These are phyloP conservation scores for Danaus chrysippus DNA, from an alignment of 2,888 invertebrate species.

Conservation along the genomic window DNA sequence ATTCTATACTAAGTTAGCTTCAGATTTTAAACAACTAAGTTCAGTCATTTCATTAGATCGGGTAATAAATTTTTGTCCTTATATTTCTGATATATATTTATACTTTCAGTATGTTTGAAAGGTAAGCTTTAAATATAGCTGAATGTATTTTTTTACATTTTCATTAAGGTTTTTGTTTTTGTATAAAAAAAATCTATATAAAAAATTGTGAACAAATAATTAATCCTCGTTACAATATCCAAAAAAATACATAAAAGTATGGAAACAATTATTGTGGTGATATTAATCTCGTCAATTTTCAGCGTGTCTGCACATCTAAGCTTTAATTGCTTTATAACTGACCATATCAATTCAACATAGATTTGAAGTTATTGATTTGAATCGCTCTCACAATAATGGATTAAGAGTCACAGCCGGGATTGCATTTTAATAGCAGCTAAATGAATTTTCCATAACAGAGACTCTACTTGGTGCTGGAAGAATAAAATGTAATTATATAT, in stretches of 20 bases:
- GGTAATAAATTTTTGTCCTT: too few species aligned
- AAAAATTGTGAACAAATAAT: background rate
- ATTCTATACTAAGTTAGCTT: too few species aligned
- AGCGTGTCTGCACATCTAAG: slow-evolving; percentile 33
- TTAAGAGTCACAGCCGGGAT: background rate
- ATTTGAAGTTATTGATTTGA: slow-evolving; percentile 64
- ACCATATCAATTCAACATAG: slow-evolving; percentile 61
- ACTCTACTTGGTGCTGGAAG: too few species aligned
- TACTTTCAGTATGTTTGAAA: too few species aligned
- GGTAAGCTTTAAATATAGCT: too few species aligned
- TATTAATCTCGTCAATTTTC: slow-evolving; percentile 14
- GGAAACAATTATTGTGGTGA: background rate
- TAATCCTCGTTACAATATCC: background rate
- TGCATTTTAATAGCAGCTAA: background rate
- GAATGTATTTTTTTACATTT: too few species aligned
- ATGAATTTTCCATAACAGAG: too few species aligned
- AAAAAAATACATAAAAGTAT: slow-evolving; percentile 4
- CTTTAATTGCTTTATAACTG: slow-evolving; percentile 56
- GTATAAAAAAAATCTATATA: background rate
- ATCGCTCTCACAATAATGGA: slow-evolving; percentile 29
- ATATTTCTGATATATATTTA: too few species aligned
- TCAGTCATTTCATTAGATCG: too few species aligned
- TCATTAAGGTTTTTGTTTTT: too few species aligned
- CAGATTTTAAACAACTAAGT: too few species aligned
- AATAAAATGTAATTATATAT: background rate